Evolutionary conservation across 2,113 vertebrate species (phyloP).

Genomic region (Corvus cornix): DNA sequence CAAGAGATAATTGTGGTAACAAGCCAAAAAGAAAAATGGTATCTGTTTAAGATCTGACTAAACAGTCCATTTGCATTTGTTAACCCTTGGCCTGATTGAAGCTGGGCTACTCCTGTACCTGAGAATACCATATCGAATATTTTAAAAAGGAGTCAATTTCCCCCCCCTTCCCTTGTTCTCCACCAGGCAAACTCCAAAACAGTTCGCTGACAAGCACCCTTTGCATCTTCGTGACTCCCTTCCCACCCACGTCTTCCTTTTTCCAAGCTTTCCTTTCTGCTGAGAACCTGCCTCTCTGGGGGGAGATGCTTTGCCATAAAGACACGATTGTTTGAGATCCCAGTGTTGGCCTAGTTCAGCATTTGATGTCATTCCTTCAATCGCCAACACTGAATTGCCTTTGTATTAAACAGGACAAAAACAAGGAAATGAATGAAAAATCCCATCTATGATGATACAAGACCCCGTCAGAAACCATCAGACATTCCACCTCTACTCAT

Average conservation of each 20-base stretch:
- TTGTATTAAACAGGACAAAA: conserved; percentile 1
- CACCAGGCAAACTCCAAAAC: background rate
- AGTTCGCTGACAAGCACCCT: background rate
- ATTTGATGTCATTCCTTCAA: conserved; percentile 15
- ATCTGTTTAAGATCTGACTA: background rate
- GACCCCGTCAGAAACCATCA: background rate
- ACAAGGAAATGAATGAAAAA: background rate
- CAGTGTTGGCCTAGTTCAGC: background rate
- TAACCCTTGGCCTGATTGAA: background rate
- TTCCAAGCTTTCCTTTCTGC: background rate
- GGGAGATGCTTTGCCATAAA: background rate
- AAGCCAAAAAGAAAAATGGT: background rate
- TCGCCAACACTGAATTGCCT: background rate
- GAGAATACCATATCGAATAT: background rate
- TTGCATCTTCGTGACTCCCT: background rate
- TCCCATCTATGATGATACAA: background rate
- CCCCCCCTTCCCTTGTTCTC: background rate
- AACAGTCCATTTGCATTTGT: background rate
- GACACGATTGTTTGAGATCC: background rate
- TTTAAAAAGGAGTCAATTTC: background rate
- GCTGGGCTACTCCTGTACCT: background rate
- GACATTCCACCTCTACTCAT: background rate
- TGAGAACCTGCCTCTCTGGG: background rate
- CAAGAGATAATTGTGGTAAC: background rate
- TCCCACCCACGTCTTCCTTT: background rate